Conservation (phyloP, 2,797 vertebrate species). For the Sebastiscus albofasciatus region DNA sequence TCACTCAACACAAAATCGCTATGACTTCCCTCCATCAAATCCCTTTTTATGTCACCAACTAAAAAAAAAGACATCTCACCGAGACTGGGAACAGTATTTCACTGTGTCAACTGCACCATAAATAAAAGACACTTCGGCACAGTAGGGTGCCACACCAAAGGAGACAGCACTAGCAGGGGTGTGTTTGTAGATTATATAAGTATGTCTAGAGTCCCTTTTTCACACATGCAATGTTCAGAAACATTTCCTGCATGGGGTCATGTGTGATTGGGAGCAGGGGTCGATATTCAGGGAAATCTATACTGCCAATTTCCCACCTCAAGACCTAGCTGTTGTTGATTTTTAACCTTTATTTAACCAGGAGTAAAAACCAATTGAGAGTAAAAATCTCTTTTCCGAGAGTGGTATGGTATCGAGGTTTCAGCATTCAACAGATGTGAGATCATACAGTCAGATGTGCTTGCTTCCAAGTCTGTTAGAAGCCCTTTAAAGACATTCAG, state of each 20-base stretch:
- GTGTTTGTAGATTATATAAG: not conserved
- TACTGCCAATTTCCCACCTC: not conserved
- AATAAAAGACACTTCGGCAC: constrained; percentile 11
- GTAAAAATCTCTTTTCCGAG: no score
- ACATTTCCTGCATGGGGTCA: not conserved
- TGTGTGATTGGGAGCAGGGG: not conserved
- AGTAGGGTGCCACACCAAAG: not conserved
- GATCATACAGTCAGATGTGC: rapidly evolving
- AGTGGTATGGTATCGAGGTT: no score
- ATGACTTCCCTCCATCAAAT: constrained; percentile 18
- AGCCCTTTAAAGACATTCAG: no score
- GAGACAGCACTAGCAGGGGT: not conserved
- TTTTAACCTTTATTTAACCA: no score
- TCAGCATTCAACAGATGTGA: no score
- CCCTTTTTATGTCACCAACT: constrained; percentile 8
- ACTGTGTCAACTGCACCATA: constrained; percentile 18
- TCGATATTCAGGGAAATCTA: not conserved
- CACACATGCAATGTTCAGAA: not conserved
- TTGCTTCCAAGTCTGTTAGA: no score
- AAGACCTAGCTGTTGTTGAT: not conserved
- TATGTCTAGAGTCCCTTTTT: not conserved
- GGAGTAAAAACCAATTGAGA: no score
- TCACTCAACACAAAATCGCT: constrained; percentile 6
- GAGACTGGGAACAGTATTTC: not conserved
- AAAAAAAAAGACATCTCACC: not conserved